Conservation (phyloP, 1,140 invertebrate genomes). For the Drosophila subpulchrella region DNA sequence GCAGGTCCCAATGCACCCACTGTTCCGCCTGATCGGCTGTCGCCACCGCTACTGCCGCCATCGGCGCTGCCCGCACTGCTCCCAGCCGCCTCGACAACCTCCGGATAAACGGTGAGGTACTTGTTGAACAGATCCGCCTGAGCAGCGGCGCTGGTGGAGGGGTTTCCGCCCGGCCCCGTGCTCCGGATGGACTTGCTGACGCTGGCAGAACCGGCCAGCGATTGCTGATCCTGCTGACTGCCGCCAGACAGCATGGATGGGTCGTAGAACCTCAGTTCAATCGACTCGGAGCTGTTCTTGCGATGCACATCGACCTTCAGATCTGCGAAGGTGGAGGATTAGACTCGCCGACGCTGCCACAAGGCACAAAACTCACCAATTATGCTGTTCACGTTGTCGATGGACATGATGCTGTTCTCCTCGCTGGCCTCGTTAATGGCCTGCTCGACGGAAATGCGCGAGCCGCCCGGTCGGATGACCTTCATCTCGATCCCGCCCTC, state of each 20-base stretch:
- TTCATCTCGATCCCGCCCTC: slow-evolving; percentile 93
- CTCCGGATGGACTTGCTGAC: slow-evolving; percentile 76
- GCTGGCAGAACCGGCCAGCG: slow-evolving; percentile 71
- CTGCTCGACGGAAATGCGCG: slow-evolving; percentile 72
- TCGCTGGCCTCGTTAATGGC: slow-evolving; percentile 86
- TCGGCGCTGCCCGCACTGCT: slow-evolving; percentile 44
- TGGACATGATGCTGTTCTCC: slow-evolving; percentile 87
- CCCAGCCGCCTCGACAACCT: slow-evolving; percentile 52
- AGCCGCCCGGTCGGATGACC: slow-evolving; percentile 86
- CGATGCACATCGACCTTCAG: slow-evolving; percentile 96
- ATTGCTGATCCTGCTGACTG: slow-evolving; percentile 80
- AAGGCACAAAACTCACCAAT: slow-evolving; percentile 86
- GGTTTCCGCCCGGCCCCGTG: slow-evolving; percentile 16
- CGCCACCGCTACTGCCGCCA: slow-evolving; percentile 34
- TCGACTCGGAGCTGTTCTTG: slow-evolving; percentile 95
- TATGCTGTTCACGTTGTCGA: slow-evolving; percentile 88
- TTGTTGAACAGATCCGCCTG: slow-evolving; percentile 64
- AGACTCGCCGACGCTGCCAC: background rate
- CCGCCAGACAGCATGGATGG: slow-evolving; percentile 72
- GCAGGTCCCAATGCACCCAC: background rate
- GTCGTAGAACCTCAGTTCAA: slow-evolving; percentile 84
- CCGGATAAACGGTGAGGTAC: slow-evolving; percentile 77
- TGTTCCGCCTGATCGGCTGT: slow-evolving; percentile 18
- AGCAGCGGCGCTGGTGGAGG: slow-evolving; percentile 39
- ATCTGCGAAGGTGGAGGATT: slow-evolving; percentile 85